Evolutionary conservation across 2,888 invertebrate species (phyloP), one percentile per base, ranked within the genome.

Genomic region (Ephialtes manifestator): DNA sequence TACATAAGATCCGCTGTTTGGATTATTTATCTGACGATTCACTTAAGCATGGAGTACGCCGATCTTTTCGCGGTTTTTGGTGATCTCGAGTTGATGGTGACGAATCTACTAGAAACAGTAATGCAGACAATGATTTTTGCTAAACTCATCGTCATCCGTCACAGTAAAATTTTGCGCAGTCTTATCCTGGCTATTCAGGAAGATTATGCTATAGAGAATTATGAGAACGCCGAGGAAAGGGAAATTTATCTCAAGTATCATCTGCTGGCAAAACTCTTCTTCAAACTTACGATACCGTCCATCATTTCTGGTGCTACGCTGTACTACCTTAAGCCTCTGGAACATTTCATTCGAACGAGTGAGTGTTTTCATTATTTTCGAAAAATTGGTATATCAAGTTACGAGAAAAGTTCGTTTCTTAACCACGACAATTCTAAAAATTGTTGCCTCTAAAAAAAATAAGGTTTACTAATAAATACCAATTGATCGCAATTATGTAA

Each of bases 281-380:
- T 75, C 24, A 88, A 88, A 84, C 53, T 88, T 18, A 87, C 88
- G 11, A 84, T 88, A 70, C 88, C 88, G 5, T 85, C 81, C 11
- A 81, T 88, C 11, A 31, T 78, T 15, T 53, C 71, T 4, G 83
- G 81, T 1, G 81, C 88, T 10, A 8, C 60, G 1, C 35, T 88
- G 58, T 88, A 87, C 65, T 88, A 83, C 70, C n/a, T 78, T 10
- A 78, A 83, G 28, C 88, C 88, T n/a, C 13, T 88, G 55, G 83
- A 85, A 39, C 70, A 84, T 53, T 80, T 87, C 18, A 13, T 87
- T 68, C 72, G 75, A 13, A 81, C 78, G 15, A 78, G 87, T 87
- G 18, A 83, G 88, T 84, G 60, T 1, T 20, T 20, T 20, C 46
- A 11, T 10, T 11, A 18, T 18, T 51, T 51, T 18, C 1, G 11